Conservation (phyloP, 2,113 vertebrate species). For the Mixornis gularis region DNA sequence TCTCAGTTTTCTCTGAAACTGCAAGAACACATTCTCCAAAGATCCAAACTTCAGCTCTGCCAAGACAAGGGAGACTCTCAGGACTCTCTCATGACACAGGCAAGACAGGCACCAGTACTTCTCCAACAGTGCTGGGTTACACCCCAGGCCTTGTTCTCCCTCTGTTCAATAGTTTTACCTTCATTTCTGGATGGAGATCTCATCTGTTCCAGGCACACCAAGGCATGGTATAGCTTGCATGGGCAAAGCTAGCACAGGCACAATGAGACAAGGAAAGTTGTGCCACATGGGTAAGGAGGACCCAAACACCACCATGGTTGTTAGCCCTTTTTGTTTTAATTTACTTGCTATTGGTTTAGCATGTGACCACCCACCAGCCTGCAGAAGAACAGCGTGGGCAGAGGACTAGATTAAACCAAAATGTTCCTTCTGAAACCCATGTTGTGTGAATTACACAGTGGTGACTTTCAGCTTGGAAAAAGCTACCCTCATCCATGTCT, state of each 20-base stretch:
- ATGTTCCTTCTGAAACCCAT: not conserved
- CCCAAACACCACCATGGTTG: not conserved
- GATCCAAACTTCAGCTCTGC: not conserved
- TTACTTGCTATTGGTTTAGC: not conserved
- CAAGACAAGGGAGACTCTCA: not conserved
- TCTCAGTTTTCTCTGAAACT: not conserved
- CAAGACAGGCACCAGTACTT: not conserved
- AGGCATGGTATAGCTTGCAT: rapidly evolving
- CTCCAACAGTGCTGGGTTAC: not conserved
- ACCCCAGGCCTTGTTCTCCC: not conserved
- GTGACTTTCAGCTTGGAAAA: not conserved
- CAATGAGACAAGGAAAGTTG: not conserved
- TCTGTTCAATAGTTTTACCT: not conserved
- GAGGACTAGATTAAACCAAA: not conserved
- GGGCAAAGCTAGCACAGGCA: not conserved
- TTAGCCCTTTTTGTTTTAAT: not conserved
- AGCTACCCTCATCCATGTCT: rapidly evolving
- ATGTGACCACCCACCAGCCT: not conserved
- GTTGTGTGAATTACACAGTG: not conserved
- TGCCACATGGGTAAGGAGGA: not conserved
- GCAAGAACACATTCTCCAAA: not conserved
- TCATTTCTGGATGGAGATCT: not conserved
- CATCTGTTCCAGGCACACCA: not conserved
- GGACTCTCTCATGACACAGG: not conserved
- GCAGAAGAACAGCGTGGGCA: not conserved